Base-by-base conservation (phyloP, 2,797 vertebrate species). In the Hydrophis major region DNA sequence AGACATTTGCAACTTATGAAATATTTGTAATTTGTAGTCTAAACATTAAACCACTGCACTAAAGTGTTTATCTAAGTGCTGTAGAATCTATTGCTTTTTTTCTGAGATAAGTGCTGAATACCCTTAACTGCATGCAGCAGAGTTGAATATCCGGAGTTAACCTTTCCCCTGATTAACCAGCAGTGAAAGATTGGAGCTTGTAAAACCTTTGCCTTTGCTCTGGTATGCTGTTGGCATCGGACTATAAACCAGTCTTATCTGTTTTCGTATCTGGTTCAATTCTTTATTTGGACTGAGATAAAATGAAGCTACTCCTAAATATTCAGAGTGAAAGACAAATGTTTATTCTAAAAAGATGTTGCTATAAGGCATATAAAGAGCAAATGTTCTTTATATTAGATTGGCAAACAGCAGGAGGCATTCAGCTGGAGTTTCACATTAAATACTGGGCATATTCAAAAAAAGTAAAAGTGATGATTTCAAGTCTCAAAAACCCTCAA, bases 101-200 rank as follows among this genome's bases (percentile, higher is more conserved):
- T 2, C 1, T 91, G 32, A 88, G 83, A 83, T 0, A 56, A 86
- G 78, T 56, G 86, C 94, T 95, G 93, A 92, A 53, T 91, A 37
- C 7, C 66, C 92, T 92, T 94, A 27, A 83, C 94, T 93, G 42
- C 88, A 20, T 94, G 74, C 59, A 90, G 32, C 55, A 4, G 25
- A 92, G 89, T 55, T 95, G 37, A 95, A 89, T 22, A 91, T 42
- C 92, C 89, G 47, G 4, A 87, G 1, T 42, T 96, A 93, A 96
- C 92, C 63, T 96, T 96, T 96, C 10, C 42, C 90, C 59, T 56
- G 87, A 55, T 94, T 83, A 90, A 63, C 28, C 4, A 87, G 66
- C 88, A 88, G 16, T 86, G 92, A 89, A 89, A 3, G 16, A 32
- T 50, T 66, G 83, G 88, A 83, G 91, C 1, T 0, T 16, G 74